Conservation (phyloP, 2,113 vertebrate species). For the Barnardius zonarius region DNA sequence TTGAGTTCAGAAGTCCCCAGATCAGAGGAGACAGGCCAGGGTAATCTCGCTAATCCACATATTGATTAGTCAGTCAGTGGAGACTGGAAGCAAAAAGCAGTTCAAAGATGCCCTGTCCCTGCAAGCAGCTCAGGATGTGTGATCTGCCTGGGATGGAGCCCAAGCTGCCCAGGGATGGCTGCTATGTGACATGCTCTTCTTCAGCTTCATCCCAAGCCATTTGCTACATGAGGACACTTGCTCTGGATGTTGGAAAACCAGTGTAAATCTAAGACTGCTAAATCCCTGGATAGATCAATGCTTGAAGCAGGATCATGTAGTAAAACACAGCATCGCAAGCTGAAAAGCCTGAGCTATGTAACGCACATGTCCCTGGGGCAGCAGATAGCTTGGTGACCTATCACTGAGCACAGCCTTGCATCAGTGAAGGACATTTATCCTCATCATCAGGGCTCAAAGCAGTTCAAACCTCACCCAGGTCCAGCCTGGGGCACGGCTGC, state of each 20-base stretch:
- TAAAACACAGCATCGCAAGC: fast-evolving
- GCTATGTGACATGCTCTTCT: fast-evolving
- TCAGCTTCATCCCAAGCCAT: background rate
- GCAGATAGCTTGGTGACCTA: background rate
- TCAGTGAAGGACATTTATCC: background rate
- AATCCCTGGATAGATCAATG: fast-evolving
- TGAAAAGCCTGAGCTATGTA: background rate
- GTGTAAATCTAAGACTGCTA: background rate
- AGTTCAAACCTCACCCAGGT: background rate
- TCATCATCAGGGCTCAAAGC: background rate
- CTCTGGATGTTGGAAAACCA: background rate
- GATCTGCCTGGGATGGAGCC: background rate
- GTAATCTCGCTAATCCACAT: background rate
- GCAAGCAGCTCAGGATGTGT: fast-evolving
- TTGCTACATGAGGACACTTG: background rate
- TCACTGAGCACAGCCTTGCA: fast-evolving
- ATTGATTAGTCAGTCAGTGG: background rate
- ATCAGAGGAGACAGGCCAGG: background rate
- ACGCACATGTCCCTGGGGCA: background rate
- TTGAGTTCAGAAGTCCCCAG: background rate
- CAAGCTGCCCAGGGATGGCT: background rate
- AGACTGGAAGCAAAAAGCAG: background rate
- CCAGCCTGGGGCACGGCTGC: fast-evolving
- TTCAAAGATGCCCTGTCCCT: background rate
- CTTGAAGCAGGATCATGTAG: background rate